A percentile compares a stretch with the other conserved stretches of the same genome.
phyloP scores from a whole-genome alignment of 2,797 vertebrate genomes.

The Micromesistius poutassou region DNA sequence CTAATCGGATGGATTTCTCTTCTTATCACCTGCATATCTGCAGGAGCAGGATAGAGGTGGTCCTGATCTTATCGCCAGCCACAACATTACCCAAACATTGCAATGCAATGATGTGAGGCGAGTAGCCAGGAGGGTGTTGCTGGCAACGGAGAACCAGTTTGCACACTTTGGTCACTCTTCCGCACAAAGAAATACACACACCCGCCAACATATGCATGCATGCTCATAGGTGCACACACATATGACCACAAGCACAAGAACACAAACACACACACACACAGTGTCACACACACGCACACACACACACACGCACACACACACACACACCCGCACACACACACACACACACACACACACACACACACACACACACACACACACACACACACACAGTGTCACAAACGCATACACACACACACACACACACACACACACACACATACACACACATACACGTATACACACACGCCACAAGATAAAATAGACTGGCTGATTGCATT shows the following conservation, averaged over 20 bases:
- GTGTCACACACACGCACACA: background rate
- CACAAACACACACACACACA: background rate
- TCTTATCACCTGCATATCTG: no score
- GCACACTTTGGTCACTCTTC: background rate
- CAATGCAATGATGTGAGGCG: background rate
- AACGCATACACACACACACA: no score
- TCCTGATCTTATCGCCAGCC: no score
- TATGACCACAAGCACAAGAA: background rate
- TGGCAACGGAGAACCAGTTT: background rate
- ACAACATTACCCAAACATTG: no score
- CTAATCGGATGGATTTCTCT: no score
- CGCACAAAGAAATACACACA: background rate
- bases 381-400: no score
- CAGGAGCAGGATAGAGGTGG: no score
- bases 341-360: background rate
- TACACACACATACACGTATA: background rate
- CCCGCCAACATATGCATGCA: background rate
- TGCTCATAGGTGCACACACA: background rate
- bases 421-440: background rate
- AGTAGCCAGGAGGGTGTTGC: background rate
- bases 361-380: background rate
- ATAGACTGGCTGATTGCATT: slow-evolving; percentile 64
- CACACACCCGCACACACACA: background rate
- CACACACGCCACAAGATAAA: slow-evolving; percentile 38
- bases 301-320: background rate